These are phyloP conservation scores for Taenioides sp. DNA, from an alignment of 2,797 vertebrate genomes.

Conservation along the genomic window DNA sequence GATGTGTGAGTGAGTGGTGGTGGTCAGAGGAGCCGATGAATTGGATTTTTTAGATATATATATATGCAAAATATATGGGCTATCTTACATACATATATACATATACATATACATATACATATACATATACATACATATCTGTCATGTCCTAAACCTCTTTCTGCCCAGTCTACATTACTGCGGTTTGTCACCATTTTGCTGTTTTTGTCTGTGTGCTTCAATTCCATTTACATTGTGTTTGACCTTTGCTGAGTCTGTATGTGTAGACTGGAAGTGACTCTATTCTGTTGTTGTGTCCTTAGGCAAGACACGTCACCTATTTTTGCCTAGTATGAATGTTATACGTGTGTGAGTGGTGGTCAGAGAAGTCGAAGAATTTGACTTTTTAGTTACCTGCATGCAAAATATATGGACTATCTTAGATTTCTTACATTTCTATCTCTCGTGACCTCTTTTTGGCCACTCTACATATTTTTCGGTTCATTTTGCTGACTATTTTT, in stretches of 20 bases:
- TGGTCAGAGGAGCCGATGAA: no score
- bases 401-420: no score
- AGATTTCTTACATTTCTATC: no score
- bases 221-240: conserved; percentile 42
- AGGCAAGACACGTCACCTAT: background rate
- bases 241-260: conserved; percentile 53
- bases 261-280: conserved; percentile 19
- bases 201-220: conserved; percentile 34
- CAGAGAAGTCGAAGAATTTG: no score
- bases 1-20: no score
- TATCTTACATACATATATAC: no score
- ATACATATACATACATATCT: no score
- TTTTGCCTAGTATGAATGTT: no score
- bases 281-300: background rate
- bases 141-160: conserved; percentile 24
- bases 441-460: conserved; percentile 13
- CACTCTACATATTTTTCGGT: conserved; percentile 12
- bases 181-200: conserved; percentile 30
- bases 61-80: background rate
- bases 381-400: no score
- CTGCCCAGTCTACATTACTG: conserved; percentile 19
- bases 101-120: no score
- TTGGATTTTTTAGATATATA: background rate
- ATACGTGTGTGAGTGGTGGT: no score
- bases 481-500: conserved; percentile 44